Conservation (phyloP, 1,140 invertebrate genomes). For the Diabrotica undecimpunctata region DNA sequence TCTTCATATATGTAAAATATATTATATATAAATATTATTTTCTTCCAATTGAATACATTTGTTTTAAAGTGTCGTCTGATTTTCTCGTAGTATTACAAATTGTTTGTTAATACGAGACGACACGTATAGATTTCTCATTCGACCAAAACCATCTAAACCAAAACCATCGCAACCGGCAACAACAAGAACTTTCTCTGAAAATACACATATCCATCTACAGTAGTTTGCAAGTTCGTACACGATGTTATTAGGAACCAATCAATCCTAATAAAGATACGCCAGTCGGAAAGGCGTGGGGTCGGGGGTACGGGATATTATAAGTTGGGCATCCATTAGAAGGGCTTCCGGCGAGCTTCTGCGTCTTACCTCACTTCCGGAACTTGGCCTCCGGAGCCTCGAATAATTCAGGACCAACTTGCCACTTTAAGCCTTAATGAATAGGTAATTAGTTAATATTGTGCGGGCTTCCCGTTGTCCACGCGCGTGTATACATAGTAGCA, state of each 20-base stretch:
- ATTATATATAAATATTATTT: too few relatives aligned
- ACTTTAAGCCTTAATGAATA: slow-evolving; percentile 49
- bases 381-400: slow-evolving; percentile 42
- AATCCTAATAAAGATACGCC: slow-evolving; percentile 41
- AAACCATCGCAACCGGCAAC: neutral
- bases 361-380: slow-evolving; percentile 45
- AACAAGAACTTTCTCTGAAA: neutral
- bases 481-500: slow-evolving; percentile 10
- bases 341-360: slow-evolving; percentile 42
- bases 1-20: too few relatives aligned
- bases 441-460: slow-evolving; percentile 48
- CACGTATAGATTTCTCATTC: neutral
- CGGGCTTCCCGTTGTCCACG: slow-evolving; percentile 40
- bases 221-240: slow-evolving; percentile 9
- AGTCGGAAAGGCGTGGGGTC: slow-evolving; percentile 23
- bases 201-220: neutral
- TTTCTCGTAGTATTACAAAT: too few relatives aligned
- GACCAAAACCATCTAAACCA: neutral
- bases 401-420: slow-evolving; percentile 47
- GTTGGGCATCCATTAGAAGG: slow-evolving; percentile 44
- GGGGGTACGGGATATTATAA: slow-evolving; percentile 29
- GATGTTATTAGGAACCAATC: slow-evolving; percentile 40
- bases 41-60: too few relatives aligned
- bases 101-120: too few relatives aligned
- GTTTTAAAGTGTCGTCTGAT: too few relatives aligned